Percentiles rank a stretch among this genome's conserved stretches.
Conservation (phyloP, 1,140 invertebrate species). For the Periplaneta americana region DNA sequence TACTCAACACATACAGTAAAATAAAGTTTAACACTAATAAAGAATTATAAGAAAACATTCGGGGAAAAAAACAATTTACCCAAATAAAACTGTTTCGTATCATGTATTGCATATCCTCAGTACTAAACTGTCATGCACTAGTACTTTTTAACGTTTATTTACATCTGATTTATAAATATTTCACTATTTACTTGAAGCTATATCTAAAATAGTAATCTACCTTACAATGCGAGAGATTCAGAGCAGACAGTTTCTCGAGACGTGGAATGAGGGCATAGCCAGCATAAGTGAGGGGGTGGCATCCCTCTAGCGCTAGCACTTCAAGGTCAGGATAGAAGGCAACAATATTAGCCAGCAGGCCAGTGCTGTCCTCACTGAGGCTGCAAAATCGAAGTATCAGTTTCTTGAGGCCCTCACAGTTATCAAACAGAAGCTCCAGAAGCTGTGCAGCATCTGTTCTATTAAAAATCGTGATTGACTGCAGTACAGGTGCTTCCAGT, state of each 20-base stretch:
- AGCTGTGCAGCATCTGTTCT: neutral
- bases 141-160: too few species aligned
- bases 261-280: neutral
- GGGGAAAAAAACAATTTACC: too few species aligned
- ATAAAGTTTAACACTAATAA: too few species aligned
- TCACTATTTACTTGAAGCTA: too few species aligned
- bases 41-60: too few species aligned
- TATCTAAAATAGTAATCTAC: too few species aligned
- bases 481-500: neutral
- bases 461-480: neutral
- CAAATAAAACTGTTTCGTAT: too few species aligned
- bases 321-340: neutral
- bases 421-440: neutral
- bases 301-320: neutral
- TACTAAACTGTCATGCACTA: too few species aligned
- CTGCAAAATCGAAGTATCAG: neutral
- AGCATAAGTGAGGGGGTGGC: neutral
- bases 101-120: too few species aligned
- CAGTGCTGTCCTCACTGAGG: neutral
- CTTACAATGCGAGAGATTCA: constrained; percentile 1
- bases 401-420: neutral
- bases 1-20: too few species aligned
- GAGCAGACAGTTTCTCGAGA: neutral
- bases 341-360: neutral
- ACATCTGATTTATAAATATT: too few species aligned